Conservation (phyloP, 2,888 invertebrate species). For the Diarsia brunnea region DNA sequence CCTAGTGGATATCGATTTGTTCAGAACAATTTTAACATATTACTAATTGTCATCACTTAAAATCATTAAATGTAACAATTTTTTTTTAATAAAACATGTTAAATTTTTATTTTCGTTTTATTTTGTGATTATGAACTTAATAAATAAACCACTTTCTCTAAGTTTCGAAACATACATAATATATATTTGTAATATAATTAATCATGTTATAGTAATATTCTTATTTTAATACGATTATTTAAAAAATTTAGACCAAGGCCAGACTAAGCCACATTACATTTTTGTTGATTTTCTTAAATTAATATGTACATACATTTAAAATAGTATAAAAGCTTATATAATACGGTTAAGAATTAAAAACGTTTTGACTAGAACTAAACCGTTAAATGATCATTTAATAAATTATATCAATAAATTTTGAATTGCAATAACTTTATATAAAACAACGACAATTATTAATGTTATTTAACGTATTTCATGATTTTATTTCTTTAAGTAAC, state of each 20-base stretch:
- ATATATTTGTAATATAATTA: background rate
- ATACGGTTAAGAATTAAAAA: conserved; percentile 42
- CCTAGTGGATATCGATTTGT: no score
- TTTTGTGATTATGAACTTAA: no score
- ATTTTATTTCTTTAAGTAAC: background rate
- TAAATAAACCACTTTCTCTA: no score
- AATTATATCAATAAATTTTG: background rate
- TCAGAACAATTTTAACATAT: no score
- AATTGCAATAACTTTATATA: background rate
- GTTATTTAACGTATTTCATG: background rate
- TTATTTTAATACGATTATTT: conserved; percentile 8
- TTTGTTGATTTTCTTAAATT: conserved; percentile 16
- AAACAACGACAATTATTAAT: no score
- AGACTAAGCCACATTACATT: background rate
- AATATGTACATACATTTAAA: conserved; percentile 78
- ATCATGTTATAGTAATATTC: background rate
- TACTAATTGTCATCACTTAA: no score
- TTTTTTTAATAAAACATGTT: background rate
- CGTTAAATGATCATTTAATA: conserved; percentile 12
- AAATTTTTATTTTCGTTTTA: no score
- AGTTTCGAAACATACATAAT: no score
- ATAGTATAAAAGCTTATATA: conserved; percentile 60
- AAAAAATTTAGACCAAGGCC: background rate
- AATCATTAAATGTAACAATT: no score
- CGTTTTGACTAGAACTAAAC: conserved; percentile 67